Evolutionary conservation across 2,113 vertebrate genomes (phyloP).

Genomic region (Phaethornis superciliosus): DNA sequence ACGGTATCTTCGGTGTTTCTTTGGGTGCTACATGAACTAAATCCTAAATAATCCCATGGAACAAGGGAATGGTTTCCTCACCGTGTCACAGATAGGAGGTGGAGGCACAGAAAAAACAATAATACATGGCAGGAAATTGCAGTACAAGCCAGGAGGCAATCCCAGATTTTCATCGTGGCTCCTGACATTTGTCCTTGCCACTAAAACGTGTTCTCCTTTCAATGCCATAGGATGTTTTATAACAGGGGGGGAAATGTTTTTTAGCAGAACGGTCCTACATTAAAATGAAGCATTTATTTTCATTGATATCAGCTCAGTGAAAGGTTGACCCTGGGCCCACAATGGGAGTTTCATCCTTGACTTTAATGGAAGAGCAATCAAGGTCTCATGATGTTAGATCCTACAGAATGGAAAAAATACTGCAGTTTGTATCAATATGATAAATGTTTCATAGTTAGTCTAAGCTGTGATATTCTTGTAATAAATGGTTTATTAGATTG

Average conservation of each 20-base stretch:
- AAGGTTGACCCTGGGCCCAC: slow-evolving; percentile 39
- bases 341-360: slow-evolving; percentile 54
- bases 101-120: neutral
- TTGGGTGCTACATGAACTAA: neutral
- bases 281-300: slow-evolving; percentile 59
- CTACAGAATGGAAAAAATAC: slow-evolving; percentile 42
- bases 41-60: neutral
- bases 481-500: slow-evolving; percentile 63
- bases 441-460: slow-evolving; percentile 26
- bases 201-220: slow-evolving; percentile 9
- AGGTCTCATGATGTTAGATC: slow-evolving; percentile 6
- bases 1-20: neutral
- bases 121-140: neutral
- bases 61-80: neutral
- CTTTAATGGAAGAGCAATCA: slow-evolving; percentile 52
- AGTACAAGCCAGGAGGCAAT: neutral
- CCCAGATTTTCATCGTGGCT: slow-evolving; percentile 16
- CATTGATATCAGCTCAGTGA: slow-evolving; percentile 5
- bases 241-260: neutral
- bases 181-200: slow-evolving; percentile 44
- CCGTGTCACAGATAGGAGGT: neutral
- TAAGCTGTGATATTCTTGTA: neutral
- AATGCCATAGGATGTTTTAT: slow-evolving; percentile 48
- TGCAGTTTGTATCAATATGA: slow-evolving; percentile 34
- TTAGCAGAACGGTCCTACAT: slow-evolving; percentile 9